A percentile compares a stretch with the other conserved stretches of the same genome.
These are phyloP conservation scores for Agraylea sexmaculata DNA, from an alignment of 1,140 invertebrate species.

Conservation along the genomic window DNA sequence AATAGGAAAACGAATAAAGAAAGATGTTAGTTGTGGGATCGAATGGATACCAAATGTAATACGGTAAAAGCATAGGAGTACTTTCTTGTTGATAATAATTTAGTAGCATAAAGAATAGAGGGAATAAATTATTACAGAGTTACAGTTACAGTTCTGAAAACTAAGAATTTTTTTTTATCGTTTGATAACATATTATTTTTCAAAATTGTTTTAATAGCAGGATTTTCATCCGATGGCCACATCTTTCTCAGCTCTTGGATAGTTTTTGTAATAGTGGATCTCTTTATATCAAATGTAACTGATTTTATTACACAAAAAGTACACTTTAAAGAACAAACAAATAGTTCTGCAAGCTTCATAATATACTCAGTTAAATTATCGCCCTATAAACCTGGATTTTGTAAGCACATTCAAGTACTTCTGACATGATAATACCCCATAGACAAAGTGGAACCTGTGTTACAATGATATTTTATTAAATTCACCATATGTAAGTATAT, in stretches of 20 bases:
- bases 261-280: neutral
- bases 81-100: conserved; percentile 4
- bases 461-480: no score
- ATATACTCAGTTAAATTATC: no score
- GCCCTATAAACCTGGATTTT: no score
- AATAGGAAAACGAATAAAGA: conserved; percentile 9
- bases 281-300: conserved; percentile 9
- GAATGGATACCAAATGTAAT: conserved; percentile 18
- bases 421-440: no score
- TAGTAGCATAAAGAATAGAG: conserved; percentile 11
- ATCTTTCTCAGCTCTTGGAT: conserved; percentile 11
- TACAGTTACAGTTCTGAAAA: conserved; percentile 12
- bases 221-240: conserved; percentile 7
- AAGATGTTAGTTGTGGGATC: no score
- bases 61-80: conserved; percentile 10
- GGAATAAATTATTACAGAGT: conserved; percentile 16
- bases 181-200: conserved; percentile 8
- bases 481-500: no score
- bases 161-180: conserved; percentile 9
- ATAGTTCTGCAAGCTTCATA: conserved; percentile 11
- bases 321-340: conserved; percentile 13
- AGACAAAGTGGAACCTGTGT: no score
- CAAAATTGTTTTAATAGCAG: conserved; percentile 6
- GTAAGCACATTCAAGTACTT: no score
- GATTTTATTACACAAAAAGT: conserved; percentile 6